phyloP scores from a whole-genome alignment of 2,113 vertebrate species.

The Vulpes lagopus region DNA sequence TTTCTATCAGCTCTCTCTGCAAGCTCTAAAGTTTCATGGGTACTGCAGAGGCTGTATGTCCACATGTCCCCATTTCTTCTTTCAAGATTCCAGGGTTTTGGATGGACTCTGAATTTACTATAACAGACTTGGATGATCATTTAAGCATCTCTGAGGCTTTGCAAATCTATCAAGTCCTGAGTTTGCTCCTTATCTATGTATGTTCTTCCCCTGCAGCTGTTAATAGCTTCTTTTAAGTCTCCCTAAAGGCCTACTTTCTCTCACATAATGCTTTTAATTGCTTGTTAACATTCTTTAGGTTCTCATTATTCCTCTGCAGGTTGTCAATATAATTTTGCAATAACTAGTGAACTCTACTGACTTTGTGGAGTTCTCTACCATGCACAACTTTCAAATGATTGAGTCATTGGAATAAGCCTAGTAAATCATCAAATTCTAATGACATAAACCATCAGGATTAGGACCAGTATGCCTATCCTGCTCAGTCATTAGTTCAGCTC shows the following conservation, averaged over 20 bases:
- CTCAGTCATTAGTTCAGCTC: neutral
- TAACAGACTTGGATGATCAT: neutral
- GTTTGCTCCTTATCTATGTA: neutral
- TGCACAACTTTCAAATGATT: neutral
- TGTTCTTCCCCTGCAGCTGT: neutral
- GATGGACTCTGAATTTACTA: neutral
- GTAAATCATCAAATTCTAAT: neutral
- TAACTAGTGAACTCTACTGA: neutral
- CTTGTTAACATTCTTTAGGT: neutral
- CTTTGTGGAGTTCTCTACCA: neutral
- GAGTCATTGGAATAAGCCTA: neutral
- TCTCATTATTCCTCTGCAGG: slow-evolving; percentile 1
- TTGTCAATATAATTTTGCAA: neutral
- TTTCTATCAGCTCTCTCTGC: neutral
- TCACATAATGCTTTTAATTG: neutral
- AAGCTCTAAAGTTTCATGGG: neutral
- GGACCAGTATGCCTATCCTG: neutral
- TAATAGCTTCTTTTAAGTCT: neutral
- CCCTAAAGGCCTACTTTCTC: neutral
- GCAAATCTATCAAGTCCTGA: neutral
- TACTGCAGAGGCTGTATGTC: neutral
- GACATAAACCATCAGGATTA: neutral
- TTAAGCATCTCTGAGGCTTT: neutral
- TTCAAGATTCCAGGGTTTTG: neutral
- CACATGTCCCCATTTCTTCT: neutral